A percentile compares a stretch with the other conserved stretches of the same genome.
Evolutionary conservation across 2,113 vertebrate genomes (phyloP).

Genomic region (Osmerus eperlanus): DNA sequence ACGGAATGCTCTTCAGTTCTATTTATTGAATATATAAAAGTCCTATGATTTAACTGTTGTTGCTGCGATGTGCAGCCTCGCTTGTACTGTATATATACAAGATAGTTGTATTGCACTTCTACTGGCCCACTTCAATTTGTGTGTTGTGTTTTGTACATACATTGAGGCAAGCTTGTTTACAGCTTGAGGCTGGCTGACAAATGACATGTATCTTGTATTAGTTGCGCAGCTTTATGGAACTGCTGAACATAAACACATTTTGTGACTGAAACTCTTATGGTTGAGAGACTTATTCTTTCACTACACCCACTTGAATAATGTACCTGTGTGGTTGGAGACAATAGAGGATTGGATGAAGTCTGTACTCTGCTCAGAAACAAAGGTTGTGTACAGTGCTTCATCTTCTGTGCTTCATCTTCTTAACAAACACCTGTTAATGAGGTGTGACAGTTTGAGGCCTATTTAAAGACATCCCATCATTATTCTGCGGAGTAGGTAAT

Average conservation of each 20-base stretch:
- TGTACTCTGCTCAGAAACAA: no score
- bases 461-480: background rate
- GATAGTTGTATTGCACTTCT: conserved; percentile 62
- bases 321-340: background rate
- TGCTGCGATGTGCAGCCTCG: conserved; percentile 69
- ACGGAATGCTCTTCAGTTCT: conserved; percentile 76
- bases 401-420: no score
- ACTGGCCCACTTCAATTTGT: conserved; percentile 47
- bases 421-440: background rate
- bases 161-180: conserved; percentile 64
- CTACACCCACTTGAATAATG: background rate
- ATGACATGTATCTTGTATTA: conserved; percentile 70
- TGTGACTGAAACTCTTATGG: conserved; percentile 35
- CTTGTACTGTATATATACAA: conserved; percentile 45
- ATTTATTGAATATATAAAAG: conserved; percentile 69
- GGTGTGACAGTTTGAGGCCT: background rate
- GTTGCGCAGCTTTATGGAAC: conserved; percentile 60
- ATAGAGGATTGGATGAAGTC: no score
- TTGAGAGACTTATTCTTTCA: conserved; percentile 23
- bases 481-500: background rate
- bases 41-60: conserved; percentile 74
- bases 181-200: conserved; percentile 69
- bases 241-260: conserved; percentile 63
- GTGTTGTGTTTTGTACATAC: conserved; percentile 74
- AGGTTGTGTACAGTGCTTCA: no score